Evolutionary conservation across 2,888 invertebrate species (phyloP), one percentile per base, ranked within the genome.

Genomic region (Cotesia congregata): DNA sequence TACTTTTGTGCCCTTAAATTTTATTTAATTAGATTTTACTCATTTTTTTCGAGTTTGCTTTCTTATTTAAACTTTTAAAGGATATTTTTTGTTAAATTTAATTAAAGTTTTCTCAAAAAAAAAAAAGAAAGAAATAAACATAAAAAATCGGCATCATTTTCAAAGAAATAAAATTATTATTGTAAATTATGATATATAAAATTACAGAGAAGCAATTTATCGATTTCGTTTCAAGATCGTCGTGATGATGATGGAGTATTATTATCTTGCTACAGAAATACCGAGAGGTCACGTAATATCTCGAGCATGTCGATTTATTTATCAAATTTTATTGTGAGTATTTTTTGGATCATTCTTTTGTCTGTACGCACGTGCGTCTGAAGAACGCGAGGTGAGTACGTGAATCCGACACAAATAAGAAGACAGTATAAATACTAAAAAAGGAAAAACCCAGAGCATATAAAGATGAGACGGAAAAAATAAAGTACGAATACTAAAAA

Each of bases 331-430:
- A 59, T 67, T 59, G 50, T 41, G 50, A 68, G 72, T 72, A 78
- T 70, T 75, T 41, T 75, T 71, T 67, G 4, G 3, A 59, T 71
- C 73, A 71, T 77, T 71, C 60, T 64, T 38, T 69, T 70, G 40
- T 72, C 73, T 74, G 67, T 81, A 85, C 84, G 86, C 85, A 85
- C 83, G 85, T 84, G 85, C 84, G 84, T 85, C 78, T 79, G 71
- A 67, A 3, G 30, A 30, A 30, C 30, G 20, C 72, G 20, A 12
- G 64, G 67, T 39, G 74, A 77, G 74, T 80, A 79, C 78, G 78
- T 80, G 77, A 68, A 79, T 61, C 41, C 67, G 67, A 78, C 68
- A 68, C 71, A 69, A 73, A 79, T 75, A 69, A 74, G 77, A 71
- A 59, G 74, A 74, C 50, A 50, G 50, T 50, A 12, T 12, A 7